These are phyloP conservation scores for Acanthisitta chloris DNA, from an alignment of 2,113 vertebrate genomes.

Conservation along the genomic window DNA sequence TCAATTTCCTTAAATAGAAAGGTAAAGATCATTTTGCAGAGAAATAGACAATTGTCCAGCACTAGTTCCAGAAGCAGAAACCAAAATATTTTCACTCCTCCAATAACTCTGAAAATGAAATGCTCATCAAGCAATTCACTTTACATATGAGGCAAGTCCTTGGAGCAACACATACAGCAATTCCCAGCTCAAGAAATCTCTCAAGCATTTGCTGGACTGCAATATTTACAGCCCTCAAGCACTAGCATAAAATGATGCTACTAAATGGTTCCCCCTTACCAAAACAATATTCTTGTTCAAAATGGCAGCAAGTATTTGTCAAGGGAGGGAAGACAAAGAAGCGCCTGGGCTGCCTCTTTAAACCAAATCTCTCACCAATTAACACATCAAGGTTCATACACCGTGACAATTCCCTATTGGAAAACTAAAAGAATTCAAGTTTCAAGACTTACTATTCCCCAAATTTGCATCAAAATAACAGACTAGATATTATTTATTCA, in stretches of 20 bases:
- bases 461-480: neutral
- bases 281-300: neutral
- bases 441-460: neutral
- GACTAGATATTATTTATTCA: neutral
- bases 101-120: neutral
- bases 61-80: neutral
- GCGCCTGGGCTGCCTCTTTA: neutral
- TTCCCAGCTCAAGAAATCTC: neutral
- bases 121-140: neutral
- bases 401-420: neutral
- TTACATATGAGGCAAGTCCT: neutral
- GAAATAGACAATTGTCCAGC: neutral
- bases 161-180: neutral
- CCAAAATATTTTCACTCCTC: neutral
- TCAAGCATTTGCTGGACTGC: neutral
- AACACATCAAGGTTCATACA: neutral
- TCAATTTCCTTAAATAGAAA: neutral
- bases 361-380: neutral
- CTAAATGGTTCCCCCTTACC: neutral
- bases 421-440: neutral
- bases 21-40: neutral
- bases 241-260: neutral
- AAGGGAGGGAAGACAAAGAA: neutral
- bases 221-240: neutral
- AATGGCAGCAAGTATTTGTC: neutral